Base-by-base conservation (phyloP, 2,113 vertebrate genomes). In the Gobiocypris rarus region DNA sequence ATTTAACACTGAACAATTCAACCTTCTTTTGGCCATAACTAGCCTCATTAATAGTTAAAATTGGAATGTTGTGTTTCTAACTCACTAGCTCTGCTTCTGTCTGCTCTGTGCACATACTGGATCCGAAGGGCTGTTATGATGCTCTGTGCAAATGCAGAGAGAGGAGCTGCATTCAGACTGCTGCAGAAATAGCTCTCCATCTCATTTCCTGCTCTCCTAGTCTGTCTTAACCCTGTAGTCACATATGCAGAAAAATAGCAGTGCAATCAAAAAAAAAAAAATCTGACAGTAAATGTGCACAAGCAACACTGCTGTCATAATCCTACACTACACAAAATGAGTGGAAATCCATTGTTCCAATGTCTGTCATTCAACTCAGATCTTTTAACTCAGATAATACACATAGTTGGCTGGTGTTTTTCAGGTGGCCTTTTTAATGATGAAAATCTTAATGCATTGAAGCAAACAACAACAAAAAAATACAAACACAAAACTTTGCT, bases 101-200 rank as follows among this genome's bases (percentile, higher is more conserved):
- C 63, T 69, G 78, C 19, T 34, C 41, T 70, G 9, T 69, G 79
- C 3, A 19, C 75, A 87, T 87, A 89, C 87, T 94, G 90, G 58
- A 86, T 89, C 61, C 88, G 94, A 59, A 99, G 90, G 86, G 93
- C 96, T 90, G 92, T 89, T 93, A 98, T 89, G 91, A 99, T 92
- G 91, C 88, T 96, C 91, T 95, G 95, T 45, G 96, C 97, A 1
- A 78, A 87, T 86, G 59, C 86, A 89, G 97, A 99, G n/a, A 98
- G 93, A 6, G 94, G 94, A n/a, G 86, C 90, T 58, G 89, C 75
- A 91, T 89, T 93, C 92, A 91, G 80, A 34, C 90, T 90, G 84
- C 89, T 85, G 83, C 71, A 58, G 38, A 81, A 56, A 22, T 38
- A 83, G 67, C 22, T 52, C 75, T 96, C 95, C 96, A 96, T 97